Conservation (phyloP, 2,113 vertebrate genomes). For the Cathartes aura region DNA sequence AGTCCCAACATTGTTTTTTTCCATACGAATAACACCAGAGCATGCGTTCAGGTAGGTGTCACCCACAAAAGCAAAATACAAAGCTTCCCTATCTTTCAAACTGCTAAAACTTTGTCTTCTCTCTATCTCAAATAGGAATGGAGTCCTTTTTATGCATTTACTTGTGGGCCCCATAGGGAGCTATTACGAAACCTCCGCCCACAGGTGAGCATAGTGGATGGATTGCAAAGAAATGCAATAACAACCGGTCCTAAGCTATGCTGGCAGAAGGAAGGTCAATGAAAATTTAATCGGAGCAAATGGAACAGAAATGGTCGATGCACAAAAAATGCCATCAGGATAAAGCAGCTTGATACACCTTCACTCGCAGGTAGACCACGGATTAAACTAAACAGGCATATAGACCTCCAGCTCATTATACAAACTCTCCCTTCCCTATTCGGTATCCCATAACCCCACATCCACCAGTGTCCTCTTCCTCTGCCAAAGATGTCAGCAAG, state of each 20-base stretch:
- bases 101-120: neutral
- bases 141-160: neutral
- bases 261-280: neutral
- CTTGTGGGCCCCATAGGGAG: accelerated
- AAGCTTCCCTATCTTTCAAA: neutral
- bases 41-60: neutral
- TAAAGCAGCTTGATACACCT: neutral
- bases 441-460: neutral
- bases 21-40: neutral
- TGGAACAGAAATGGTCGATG: neutral
- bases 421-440: neutral
- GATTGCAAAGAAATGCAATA: neutral
- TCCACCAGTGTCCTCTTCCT: neutral
- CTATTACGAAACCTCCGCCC: neutral
- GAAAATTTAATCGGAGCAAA: neutral
- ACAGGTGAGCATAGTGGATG: accelerated
- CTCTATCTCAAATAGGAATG: neutral
- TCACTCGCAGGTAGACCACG: neutral
- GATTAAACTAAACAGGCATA: neutral
- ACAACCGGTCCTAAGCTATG: neutral
- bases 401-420: neutral
- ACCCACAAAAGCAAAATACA: neutral
- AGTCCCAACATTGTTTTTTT: neutral
- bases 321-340: neutral
- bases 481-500: neutral